A percentile compares a stretch with the other conserved stretches of the same genome.
Evolutionary conservation across 2,113 vertebrate species (phyloP).

Genomic region (Brachyistius frenatus): DNA sequence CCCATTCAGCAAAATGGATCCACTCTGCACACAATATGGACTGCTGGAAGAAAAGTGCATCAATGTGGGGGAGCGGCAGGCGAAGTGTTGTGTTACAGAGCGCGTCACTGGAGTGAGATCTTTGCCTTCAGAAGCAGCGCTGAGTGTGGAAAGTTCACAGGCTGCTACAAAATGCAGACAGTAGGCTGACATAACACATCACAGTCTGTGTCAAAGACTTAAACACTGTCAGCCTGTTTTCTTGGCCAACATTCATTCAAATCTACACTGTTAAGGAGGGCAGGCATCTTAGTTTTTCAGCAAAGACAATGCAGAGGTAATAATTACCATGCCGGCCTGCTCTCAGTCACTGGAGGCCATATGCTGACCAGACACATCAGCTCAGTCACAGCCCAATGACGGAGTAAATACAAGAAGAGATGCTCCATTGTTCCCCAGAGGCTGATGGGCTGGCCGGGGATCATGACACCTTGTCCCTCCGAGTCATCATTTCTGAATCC

Average conservation of each 20-base stretch:
- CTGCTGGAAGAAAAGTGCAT: slow-evolving; percentile 63
- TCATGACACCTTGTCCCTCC: slow-evolving; percentile 58
- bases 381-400: slow-evolving; percentile 64
- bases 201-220: slow-evolving; percentile 14
- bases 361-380: slow-evolving; percentile 75
- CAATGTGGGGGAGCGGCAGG: slow-evolving; percentile 59
- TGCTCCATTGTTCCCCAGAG: slow-evolving; percentile 72
- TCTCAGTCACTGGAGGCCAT: slow-evolving; percentile 71
- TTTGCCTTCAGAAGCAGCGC: slow-evolving; percentile 30
- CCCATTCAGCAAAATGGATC: slow-evolving; percentile 78
- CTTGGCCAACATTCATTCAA: slow-evolving; percentile 24
- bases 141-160: slow-evolving; percentile 49
- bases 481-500: slow-evolving; percentile 53
- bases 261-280: slow-evolving; percentile 4
- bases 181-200: slow-evolving; percentile 13
- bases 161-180: slow-evolving; percentile 29
- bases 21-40: slow-evolving; percentile 51
- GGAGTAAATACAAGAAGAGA: slow-evolving; percentile 69
- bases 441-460: slow-evolving; percentile 32
- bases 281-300: slow-evolving; percentile 32
- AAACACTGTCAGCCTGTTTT: not conserved
- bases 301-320: slow-evolving; percentile 66
- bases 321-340: slow-evolving; percentile 46
- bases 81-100: slow-evolving; percentile 65
- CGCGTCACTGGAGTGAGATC: slow-evolving; percentile 53